Evolutionary conservation across 2,888 invertebrate genomes (phyloP), one percentile per base, ranked within the genome.

Genomic region (Eumacrocentrus americanus): DNA sequence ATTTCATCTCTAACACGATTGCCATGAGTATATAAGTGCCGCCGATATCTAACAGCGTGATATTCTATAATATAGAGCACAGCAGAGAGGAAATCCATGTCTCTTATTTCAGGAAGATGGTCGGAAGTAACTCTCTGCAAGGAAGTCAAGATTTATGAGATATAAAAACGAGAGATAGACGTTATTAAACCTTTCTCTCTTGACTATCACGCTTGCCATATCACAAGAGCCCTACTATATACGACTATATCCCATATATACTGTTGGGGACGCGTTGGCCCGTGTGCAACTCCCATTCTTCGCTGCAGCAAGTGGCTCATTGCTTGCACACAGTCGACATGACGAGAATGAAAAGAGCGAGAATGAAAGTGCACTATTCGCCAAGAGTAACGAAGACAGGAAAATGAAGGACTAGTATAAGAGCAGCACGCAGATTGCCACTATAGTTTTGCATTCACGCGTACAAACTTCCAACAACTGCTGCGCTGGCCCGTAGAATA

Each of bases 391-490:
- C n/a, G n/a, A n/a, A n/a, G n/a, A n/a, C n/a, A n/a, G n/a, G n/a
- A n/a, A n/a, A n/a, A n/a, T n/a, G 35, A 35, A 20, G 25, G 23
- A 14, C 6, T 9, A 25, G 22, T 40, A 44, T 37, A 44, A n/a
- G 16, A 29, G 25, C 23, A 34, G 44, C 12, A 46, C 35, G 42
- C 42, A 40, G 38, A 51, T 44, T 25, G 50, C 50, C 22, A n/a
- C 5, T 14, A 52, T 52, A 16, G 20, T 42, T 53, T 14, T 20
- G 50, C 20, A 42, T 25, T 40, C 37, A 18, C 16, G 22, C 22
- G n/a, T n/a, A n/a, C 16, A 44, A 50, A 62, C 46, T 62, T 62
- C 46, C 37, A 58, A 20, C 52, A 44, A 50, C 16, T 51, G 56
- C 14, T 35, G 18, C 22, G 50, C 23, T 46, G 47, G 16, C 37